Percentiles rank a stretch among this genome's conserved stretches.
These are phyloP conservation scores for Nasonia longicornis DNA, from an alignment of 1,140 invertebrate species.

Conservation along the genomic window DNA sequence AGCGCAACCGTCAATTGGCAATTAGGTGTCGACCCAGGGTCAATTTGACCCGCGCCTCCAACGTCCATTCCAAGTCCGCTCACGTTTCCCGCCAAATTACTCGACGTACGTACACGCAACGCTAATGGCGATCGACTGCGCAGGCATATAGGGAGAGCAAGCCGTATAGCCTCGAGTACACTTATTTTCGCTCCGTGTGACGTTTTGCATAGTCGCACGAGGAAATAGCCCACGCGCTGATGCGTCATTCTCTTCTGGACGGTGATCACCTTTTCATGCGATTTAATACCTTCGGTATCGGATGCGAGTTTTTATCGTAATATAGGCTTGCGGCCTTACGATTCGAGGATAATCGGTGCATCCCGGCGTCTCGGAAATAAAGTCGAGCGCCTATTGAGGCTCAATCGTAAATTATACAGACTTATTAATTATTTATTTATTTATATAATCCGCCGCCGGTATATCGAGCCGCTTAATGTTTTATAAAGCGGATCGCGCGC, in stretches of 20 bases:
- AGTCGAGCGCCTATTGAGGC: neutral
- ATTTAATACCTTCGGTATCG: too few species aligned
- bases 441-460: neutral
- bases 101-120: slow-evolving; percentile 51
- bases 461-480: slow-evolving; percentile 29
- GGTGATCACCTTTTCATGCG: neutral
- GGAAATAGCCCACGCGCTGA: neutral
- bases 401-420: neutral
- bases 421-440: slow-evolving; percentile 22
- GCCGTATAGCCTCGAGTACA: neutral
- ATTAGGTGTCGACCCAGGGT: slow-evolving; percentile 65
- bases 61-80: slow-evolving; percentile 60
- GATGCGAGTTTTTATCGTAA: too few species aligned
- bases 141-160: neutral
- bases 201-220: neutral
- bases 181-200: slow-evolving; percentile 1
- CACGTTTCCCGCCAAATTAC: slow-evolving; percentile 65
- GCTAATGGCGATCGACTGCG: slow-evolving; percentile 35
- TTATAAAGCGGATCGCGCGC: slow-evolving; percentile 25
- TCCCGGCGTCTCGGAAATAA: neutral
- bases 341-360: too few species aligned
- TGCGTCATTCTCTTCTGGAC: neutral
- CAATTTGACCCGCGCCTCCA: slow-evolving; percentile 66
- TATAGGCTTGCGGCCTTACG: too few species aligned
- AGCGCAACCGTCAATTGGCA: slow-evolving; percentile 67